Conservation (phyloP, 2,888 invertebrate genomes). For the Acleris laterana region DNA sequence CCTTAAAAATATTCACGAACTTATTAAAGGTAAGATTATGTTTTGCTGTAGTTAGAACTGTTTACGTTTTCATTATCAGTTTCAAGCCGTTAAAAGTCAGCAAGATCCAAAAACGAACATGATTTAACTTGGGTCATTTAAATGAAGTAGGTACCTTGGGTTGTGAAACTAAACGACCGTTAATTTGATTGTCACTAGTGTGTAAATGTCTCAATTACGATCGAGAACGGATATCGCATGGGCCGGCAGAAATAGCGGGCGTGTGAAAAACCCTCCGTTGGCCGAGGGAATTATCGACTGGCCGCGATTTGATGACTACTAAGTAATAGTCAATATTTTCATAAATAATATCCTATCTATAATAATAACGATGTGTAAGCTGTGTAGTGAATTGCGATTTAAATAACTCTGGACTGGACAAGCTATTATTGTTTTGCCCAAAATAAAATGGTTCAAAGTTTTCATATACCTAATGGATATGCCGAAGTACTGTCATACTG, state of each 20-base stretch:
- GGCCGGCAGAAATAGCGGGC: slow-evolving; percentile 26
- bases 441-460: no score
- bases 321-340: slow-evolving; percentile 35
- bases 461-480: background rate
- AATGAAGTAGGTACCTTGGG: background rate
- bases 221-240: slow-evolving; percentile 34
- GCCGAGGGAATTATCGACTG: slow-evolving; percentile 26
- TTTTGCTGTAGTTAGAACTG: no score
- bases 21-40: no score
- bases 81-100: no score
- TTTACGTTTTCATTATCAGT: no score
- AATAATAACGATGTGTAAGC: slow-evolving; percentile 15
- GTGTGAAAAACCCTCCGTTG: slow-evolving; percentile 36
- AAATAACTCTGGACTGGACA: background rate
- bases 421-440: background rate
- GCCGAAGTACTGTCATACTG: background rate
- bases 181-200: slow-evolving; percentile 44
- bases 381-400: background rate
- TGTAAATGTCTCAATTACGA: slow-evolving; percentile 40
- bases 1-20: no score
- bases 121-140: background rate
- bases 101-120: background rate
- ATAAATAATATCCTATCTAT: slow-evolving; percentile 26
- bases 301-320: slow-evolving; percentile 30
- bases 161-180: slow-evolving; percentile 6